Evolutionary conservation across 2,113 vertebrate species (phyloP).

Genomic region (Psettodes erumei): DNA sequence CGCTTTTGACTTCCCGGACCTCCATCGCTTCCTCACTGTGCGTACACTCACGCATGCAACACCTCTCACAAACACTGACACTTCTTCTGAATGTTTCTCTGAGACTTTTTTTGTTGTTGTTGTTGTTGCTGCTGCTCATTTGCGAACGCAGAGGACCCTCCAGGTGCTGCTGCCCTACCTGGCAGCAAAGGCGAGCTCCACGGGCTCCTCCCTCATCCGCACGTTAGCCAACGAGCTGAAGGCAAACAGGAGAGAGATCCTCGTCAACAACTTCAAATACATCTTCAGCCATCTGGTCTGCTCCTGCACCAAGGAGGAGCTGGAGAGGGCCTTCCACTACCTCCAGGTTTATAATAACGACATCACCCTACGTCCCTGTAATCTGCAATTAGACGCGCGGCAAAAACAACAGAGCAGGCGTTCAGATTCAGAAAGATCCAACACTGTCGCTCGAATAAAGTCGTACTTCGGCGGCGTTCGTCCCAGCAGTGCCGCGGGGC

Average conservation of each 20-base stretch:
- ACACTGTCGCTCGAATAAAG: not conserved
- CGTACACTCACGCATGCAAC: conserved; percentile 43
- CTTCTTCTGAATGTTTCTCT: not conserved
- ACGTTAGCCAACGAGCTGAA: conserved; percentile 96
- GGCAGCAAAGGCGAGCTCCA: conserved; percentile 94
- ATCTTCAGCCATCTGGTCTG: conserved; percentile 98
- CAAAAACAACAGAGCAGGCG: not conserved
- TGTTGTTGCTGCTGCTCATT: too few species aligned
- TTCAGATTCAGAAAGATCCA: too few species aligned
- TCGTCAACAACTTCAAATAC: conserved; percentile 99
- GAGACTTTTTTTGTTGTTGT: not conserved
- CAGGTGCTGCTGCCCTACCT: conserved; percentile 96
- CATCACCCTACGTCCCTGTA: not conserved
- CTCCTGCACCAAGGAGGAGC: conserved; percentile 96
- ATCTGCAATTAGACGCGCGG: not conserved
- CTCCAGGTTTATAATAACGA: conserved; percentile 88
- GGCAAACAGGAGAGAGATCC: conserved; percentile 93
- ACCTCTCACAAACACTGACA: not conserved
- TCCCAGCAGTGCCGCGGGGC: not conserved
- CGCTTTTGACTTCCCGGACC: conserved; percentile 98
- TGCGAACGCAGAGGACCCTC: conserved; percentile 86
- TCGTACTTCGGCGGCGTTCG: not conserved
- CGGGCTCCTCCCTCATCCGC: conserved; percentile 92
- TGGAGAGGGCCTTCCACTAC: conserved; percentile 95
- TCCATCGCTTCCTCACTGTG: conserved; percentile 96